Evolutionary conservation across 2,888 invertebrate genomes (phyloP), one percentile per base, ranked within the genome.

Genomic region (Gasteruption jaculator): DNA sequence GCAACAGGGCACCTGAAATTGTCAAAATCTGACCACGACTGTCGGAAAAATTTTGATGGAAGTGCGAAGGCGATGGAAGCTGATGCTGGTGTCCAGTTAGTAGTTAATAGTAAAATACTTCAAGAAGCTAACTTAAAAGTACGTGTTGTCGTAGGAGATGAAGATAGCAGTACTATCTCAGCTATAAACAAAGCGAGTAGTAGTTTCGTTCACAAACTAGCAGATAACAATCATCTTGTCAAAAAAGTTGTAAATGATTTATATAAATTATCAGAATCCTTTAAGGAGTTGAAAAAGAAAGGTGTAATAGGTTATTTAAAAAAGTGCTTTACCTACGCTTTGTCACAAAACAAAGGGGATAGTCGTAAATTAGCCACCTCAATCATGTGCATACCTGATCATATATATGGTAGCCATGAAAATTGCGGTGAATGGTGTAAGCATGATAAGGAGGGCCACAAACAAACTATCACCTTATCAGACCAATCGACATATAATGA

Each of bases 1-100:
- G n/a, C n/a, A n/a, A n/a, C n/a, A n/a, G n/a, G n/a, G n/a, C n/a
- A n/a, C n/a, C n/a, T n/a, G n/a, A n/a, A n/a, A n/a, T n/a, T n/a
- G n/a, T n/a, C n/a, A n/a, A 49, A 49, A 48, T 19, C 27, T 1
- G 46, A 55, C 24, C 60, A 61, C 37, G 57, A 60, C 32, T 60
- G 58, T 27, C 41, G 60, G 5, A 16, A 43, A 33, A 60, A 60
- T 35, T 58, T 56, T 27, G 7, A 24, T 5, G 58, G 55, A 5
- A 61, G 60, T 39, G 56, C 60, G 0, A 59, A 63, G 43, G 54
- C 57, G 0, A 61, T 61, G 59, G 57, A 62, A 37, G 38, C 58
- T n/a, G 41, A 53, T 39, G 52, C 48, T 5, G 57, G 50, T 4
- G 52, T 46, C 6, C 16, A n/a, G 25, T 20, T 58, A 14, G 38